phyloP scores from a whole-genome alignment of 2,113 vertebrate genomes.

The Upupa epops region DNA sequence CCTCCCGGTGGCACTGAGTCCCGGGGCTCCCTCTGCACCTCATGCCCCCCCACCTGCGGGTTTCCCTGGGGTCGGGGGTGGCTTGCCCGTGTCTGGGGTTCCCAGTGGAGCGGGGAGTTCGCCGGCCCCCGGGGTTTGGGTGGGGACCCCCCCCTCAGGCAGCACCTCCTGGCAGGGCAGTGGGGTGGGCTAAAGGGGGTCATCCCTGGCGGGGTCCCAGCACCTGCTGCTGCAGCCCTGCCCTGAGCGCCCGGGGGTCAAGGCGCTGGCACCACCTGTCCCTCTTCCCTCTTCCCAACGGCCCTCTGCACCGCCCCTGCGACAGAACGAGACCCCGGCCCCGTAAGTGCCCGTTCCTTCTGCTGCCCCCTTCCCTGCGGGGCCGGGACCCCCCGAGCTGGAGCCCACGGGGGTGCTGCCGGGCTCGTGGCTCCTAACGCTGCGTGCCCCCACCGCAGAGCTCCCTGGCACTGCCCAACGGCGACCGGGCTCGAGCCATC shows the following conservation, averaged over 20 bases:
- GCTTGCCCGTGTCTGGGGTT: background rate
- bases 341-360: slow-evolving; percentile 59
- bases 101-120: background rate
- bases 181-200: background rate
- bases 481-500: slow-evolving; percentile 84
- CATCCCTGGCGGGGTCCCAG: background rate
- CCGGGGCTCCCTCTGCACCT: background rate
- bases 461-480: slow-evolving; percentile 66
- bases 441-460: background rate
- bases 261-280: background rate
- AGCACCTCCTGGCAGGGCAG: background rate
- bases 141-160: background rate
- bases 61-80: background rate
- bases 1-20: background rate
- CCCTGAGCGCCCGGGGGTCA: background rate
- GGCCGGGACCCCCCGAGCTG: background rate
- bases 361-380: background rate
- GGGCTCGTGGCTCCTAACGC: background rate
- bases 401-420: background rate
- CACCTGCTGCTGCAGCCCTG: background rate
- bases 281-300: slow-evolving; percentile 2
- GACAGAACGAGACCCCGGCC: slow-evolving; percentile 74
- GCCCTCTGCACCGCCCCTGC: slow-evolving; percentile 5
- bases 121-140: background rate
- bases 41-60: rapidly evolving